Evolutionary conservation across 2,113 vertebrate species (phyloP), one percentile per base, ranked within the genome.

Genomic region (Thomomys bottae): DNA sequence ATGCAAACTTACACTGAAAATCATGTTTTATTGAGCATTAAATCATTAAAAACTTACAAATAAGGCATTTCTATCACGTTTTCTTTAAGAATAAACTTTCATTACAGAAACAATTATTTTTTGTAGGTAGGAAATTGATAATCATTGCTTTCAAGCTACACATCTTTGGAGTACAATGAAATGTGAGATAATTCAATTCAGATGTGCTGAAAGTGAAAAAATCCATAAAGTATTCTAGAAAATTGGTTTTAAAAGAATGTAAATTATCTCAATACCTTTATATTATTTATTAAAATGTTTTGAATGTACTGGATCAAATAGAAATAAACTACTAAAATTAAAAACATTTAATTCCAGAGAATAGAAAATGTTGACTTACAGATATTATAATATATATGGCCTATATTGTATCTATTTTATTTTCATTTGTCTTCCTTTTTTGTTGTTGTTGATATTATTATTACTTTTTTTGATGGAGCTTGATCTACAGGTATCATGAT

Each of bases 61-160:
- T 85, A 57, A 59, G 70, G 26, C 61, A 79, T 67, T 45, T 87
- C 23, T 26, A 18, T 61, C 14, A 38, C 72, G 8, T 54, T 88
- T 84, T 86, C 45, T 78, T 71, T 42, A 71, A 89, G 30, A 90
- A 30, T 67, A 38, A 71, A 76, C 61, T 89, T 1, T 42, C 23
- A 80, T 80, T 87, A 72, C 6, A 76, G 5, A 89, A 89, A 91
- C 57, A 57, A 61, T 66, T 89, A 20, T 88, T 89, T 79, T 42
- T 28, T n/a, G n/a, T n/a, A n/a, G n/a, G 17, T 77, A 72, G 21
- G 24, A 84, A 81, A 80, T 81, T 78, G 12, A 86, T 40, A 67
- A 23, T 5, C 82, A 40, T 18, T 83, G 9, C 21, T 67, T 77
- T 54, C 49, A 54, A 54, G 49, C 49, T 15, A 54, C 49, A 17